Percentiles rank a stretch among this genome's conserved stretches.
phyloP scores from a whole-genome alignment of 2,797 vertebrate genomes.

The Lepus townsendii region DNA sequence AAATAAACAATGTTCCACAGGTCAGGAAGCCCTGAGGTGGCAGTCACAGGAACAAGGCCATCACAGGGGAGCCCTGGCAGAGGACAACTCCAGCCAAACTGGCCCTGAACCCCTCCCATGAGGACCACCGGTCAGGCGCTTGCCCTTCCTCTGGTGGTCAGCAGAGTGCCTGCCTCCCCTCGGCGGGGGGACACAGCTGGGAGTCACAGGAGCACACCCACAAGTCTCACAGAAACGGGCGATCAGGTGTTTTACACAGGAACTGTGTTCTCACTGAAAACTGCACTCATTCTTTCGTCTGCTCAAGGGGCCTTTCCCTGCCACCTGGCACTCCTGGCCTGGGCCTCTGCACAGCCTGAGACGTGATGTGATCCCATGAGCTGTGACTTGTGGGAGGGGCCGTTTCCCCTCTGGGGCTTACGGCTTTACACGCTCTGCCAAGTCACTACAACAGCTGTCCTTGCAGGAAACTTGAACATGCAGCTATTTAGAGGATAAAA shows the following conservation, averaged over 20 bases:
- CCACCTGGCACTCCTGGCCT: background rate
- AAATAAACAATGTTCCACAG: background rate
- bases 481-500: background rate
- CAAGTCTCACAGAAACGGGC: background rate
- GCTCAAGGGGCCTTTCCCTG: background rate
- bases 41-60: rapidly evolving
- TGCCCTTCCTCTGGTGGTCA: background rate
- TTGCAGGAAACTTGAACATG: background rate
- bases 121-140: rapidly evolving
- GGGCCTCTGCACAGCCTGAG: no score
- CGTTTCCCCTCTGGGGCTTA: rapidly evolving
- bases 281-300: background rate
- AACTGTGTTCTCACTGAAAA: no score
- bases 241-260: rapidly evolving
- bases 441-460: background rate
- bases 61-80: rapidly evolving
- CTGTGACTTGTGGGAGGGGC: rapidly evolving
- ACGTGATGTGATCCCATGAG: rapidly evolving
- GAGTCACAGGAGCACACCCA: no score
- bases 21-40: background rate
- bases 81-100: rapidly evolving
- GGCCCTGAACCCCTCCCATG: rapidly evolving
- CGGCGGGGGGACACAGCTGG: no score
- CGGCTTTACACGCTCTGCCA: background rate
- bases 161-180: background rate